Evolutionary conservation across 2,797 vertebrate species (phyloP).

Genomic region (Thunnus albacares): DNA sequence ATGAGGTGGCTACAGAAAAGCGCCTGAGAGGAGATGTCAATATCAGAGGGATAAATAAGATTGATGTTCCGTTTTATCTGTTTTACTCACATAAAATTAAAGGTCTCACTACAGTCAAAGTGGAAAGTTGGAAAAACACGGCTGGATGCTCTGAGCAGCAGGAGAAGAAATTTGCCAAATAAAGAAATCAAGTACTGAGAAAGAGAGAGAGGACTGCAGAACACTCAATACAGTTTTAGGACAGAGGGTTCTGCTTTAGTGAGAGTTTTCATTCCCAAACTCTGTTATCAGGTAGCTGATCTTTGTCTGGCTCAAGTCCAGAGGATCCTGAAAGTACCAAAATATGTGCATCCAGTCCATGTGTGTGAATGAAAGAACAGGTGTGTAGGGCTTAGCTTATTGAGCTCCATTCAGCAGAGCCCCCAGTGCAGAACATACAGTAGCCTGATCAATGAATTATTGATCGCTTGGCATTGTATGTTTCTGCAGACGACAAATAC

Average conservation of each 20-base stretch:
- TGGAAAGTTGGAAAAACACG: neutral
- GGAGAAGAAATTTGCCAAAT: constrained; percentile 1
- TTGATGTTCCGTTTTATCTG: constrained; percentile 7
- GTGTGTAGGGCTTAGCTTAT: constrained; percentile 19
- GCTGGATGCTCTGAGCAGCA: neutral
- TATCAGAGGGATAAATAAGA: neutral
- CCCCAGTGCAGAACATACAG: constrained; percentile 55
- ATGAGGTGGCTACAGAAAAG: constrained; percentile 10
- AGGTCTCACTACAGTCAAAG: neutral
- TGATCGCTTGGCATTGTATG: constrained; percentile 37
- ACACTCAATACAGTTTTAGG: constrained; percentile 33
- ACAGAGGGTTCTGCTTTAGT: constrained; percentile 15
- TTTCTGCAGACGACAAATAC: too few relatives aligned
- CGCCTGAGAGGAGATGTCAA: constrained; percentile 15
- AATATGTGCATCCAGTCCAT: constrained; percentile 17
- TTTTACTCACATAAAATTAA: neutral
- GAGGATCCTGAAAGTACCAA: neutral
- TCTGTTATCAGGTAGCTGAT: constrained; percentile 31
- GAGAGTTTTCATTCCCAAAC: constrained; percentile 23
- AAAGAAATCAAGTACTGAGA: neutral
- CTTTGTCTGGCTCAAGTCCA: constrained; percentile 31
- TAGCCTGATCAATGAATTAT: constrained; percentile 75
- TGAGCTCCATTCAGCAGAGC: constrained; percentile 54
- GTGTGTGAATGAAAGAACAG: constrained; percentile 27
- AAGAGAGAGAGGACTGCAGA: constrained; percentile 6